Evolutionary conservation across 1,140 invertebrate species (phyloP).

Genomic region (Aricia agestis): DNA sequence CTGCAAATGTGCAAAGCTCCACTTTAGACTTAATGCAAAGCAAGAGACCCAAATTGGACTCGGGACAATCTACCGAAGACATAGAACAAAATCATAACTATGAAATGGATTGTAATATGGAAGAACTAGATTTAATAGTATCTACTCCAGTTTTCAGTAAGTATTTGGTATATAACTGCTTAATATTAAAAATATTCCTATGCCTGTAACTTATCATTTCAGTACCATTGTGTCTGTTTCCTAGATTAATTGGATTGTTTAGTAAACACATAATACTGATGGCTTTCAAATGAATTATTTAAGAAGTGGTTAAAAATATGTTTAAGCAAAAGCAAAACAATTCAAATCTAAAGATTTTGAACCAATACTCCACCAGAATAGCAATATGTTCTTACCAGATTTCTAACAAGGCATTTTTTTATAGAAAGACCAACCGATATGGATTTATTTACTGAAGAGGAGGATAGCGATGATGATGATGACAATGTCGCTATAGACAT

Average conservation of each 20-base stretch:
- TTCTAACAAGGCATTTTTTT: background rate
- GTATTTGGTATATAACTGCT: conserved; percentile 9
- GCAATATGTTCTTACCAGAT: no score
- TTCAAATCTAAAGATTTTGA: no score
- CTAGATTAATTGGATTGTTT: no score
- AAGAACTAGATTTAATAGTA: conserved; percentile 44
- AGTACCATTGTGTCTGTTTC: no score
- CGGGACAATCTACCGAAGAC: background rate
- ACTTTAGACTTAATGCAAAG: conserved; percentile 40
- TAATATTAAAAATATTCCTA: no score
- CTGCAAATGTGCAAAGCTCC: background rate
- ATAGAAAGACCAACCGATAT: background rate
- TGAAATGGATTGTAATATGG: conserved; percentile 40
- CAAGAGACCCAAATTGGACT: conserved; percentile 2
- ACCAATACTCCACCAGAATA: no score
- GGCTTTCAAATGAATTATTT: no score
- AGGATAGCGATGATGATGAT: conserved; percentile 38
- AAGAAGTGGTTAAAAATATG: no score
- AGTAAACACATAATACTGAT: no score
- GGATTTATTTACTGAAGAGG: conserved; percentile 30
- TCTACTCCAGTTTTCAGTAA: conserved; percentile 37
- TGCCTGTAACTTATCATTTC: no score
- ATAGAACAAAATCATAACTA: conserved; percentile 7
- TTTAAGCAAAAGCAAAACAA: no score
- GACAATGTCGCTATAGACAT: conserved; percentile 44